These are phyloP conservation scores for Pseudococcus viburni DNA, from an alignment of 2,888 invertebrate species.

Conservation along the genomic window DNA sequence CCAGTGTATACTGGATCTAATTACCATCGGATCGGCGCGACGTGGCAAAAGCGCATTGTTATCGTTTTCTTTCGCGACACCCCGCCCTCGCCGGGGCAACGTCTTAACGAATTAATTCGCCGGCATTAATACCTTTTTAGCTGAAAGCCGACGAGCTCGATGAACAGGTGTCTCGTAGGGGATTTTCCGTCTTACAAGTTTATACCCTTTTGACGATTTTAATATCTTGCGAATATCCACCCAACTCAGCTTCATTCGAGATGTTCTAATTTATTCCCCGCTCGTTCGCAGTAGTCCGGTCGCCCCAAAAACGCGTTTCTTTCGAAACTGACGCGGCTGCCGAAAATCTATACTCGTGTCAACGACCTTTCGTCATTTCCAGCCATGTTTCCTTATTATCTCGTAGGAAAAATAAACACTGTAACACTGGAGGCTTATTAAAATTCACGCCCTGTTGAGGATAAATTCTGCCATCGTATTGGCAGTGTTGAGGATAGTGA, in stretches of 20 bases:
- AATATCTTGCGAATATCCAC: not conserved
- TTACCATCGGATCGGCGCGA: not conserved
- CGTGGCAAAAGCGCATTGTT: not conserved
- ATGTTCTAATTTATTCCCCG: conserved; percentile 4
- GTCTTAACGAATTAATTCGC: conserved; percentile 49
- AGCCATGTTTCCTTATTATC: not conserved
- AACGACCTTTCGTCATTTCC: not conserved
- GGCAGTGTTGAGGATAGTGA: no score
- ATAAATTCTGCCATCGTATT: not conserved
- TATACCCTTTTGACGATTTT: conserved; percentile 54
- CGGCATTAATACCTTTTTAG: conserved; percentile 39
- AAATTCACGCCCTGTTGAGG: not conserved
- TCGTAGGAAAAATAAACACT: not conserved
- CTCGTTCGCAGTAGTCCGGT: not conserved
- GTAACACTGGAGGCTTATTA: not conserved
- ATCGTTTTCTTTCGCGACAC: not conserved
- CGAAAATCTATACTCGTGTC: conserved; percentile 5
- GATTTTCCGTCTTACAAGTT: conserved; percentile 32
- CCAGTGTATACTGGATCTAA: conserved; percentile 9
- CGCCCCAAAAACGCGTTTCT: not conserved
- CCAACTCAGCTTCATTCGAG: not conserved
- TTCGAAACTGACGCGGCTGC: not conserved
- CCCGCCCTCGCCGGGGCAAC: no score
- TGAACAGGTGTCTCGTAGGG: conserved; percentile 42
- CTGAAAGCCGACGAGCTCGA: conserved; percentile 46